Evolutionary conservation across 2,797 vertebrate species (phyloP).

Genomic region (Eurystomus glaucurus): DNA sequence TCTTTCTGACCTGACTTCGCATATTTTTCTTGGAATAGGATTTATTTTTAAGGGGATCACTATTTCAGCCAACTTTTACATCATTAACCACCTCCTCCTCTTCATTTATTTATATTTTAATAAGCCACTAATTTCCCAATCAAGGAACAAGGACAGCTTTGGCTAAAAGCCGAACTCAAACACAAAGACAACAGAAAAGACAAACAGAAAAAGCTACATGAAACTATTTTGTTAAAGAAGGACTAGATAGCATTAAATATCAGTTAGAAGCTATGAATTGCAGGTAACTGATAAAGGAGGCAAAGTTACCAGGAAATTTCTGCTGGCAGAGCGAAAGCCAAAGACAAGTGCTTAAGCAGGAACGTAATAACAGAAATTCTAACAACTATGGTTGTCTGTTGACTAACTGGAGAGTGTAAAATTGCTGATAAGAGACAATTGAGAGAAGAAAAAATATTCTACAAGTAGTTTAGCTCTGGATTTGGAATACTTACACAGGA

Average conservation of each 20-base stretch:
- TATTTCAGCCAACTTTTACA: slow-evolving; percentile 70
- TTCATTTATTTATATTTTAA: slow-evolving; percentile 69
- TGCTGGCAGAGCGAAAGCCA: background rate
- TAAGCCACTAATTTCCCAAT: slow-evolving; percentile 65
- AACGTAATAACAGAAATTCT: slow-evolving; percentile 20
- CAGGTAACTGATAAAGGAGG: slow-evolving; percentile 24
- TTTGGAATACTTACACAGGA: background rate
- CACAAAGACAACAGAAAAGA: background rate
- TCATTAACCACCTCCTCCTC: slow-evolving; percentile 54
- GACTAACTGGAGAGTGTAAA: background rate
- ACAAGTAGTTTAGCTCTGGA: background rate
- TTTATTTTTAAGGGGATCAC: slow-evolving; percentile 50
- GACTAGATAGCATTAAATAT: background rate
- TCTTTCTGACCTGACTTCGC: slow-evolving; percentile 49
- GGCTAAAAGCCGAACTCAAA: background rate
- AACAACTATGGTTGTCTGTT: background rate
- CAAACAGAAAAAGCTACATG: background rate
- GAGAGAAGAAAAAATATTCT: background rate
- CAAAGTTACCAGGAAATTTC: background rate
- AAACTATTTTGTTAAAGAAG: background rate
- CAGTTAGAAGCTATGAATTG: slow-evolving; percentile 12
- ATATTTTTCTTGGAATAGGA: slow-evolving; percentile 62
- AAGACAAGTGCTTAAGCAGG: background rate
- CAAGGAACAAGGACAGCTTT: slow-evolving; percentile 31
- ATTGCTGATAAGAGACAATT: background rate